Base-by-base conservation (phyloP, 1,140 invertebrate genomes). In the Latrodectus geometricus region DNA sequence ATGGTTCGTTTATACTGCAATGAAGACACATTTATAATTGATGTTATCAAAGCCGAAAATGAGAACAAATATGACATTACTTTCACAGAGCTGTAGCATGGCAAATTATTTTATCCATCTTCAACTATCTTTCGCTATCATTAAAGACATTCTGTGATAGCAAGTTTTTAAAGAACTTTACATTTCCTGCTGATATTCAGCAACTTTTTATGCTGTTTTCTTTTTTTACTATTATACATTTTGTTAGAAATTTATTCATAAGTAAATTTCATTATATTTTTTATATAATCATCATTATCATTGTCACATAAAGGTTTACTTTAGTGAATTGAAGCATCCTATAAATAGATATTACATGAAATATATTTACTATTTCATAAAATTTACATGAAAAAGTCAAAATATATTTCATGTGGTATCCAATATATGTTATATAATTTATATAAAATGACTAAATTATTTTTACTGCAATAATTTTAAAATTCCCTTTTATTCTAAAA, bases 1-100 rank as follows among this genome's bases (percentile, higher is more conserved):
- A 99, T 99, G 96, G 93, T 99, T 89, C 96, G 96, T 87, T 97
- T 97, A 91, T 99, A 99, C 91, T 98, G 97, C 91, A 98, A 99
- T 91, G 97, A 99, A 93, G 97, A 99, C 90, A 94, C 97, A 86
- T 99, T 99, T 92, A 93, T 98, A 88, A 92, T 99, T 89, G 97
- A 99, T 92, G 88, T 92, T 5, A 89, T 90, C 72, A 91, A 91
- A 77, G 93, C 89, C n/a, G 91, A 92, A 76, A 61, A 61, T 61
- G 90, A 90, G 73, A 91, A 92, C 52, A 90, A 91, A 20, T 93
- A 91, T 87, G 91, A 93, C 87, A 91, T 94, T 50, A 93, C 92
- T 0, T 90, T 94, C n/a, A 90, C 90, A 17, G 93, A 93, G 88
- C 89, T 92, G 20, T 86, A 89, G 78, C 77, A 61, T 70, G 56